phyloP scores from a whole-genome alignment of 2,113 vertebrate species.

The Oxyruncus cristatus region DNA sequence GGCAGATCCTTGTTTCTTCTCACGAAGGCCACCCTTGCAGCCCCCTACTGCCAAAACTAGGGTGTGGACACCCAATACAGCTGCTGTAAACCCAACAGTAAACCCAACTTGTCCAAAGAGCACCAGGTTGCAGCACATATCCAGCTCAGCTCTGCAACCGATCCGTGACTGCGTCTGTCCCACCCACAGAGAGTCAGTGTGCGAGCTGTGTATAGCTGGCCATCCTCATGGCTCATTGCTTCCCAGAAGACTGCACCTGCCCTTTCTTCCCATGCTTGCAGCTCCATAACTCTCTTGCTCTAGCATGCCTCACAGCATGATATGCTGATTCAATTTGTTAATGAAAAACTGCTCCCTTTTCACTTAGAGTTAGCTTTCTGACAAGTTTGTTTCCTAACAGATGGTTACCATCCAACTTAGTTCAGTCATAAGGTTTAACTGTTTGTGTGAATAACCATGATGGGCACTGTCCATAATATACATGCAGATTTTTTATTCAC shows the following conservation, averaged over 20 bases:
- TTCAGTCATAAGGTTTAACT: neutral
- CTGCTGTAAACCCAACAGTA: neutral
- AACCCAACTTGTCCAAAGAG: neutral
- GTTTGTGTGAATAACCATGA: neutral
- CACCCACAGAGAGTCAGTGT: fast-evolving
- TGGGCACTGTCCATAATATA: neutral
- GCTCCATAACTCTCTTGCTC: neutral
- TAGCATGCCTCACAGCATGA: neutral
- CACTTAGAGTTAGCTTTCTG: neutral
- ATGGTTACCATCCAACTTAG: neutral
- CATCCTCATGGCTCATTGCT: neutral
- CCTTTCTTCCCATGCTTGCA: neutral
- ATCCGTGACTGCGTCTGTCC: fast-evolving
- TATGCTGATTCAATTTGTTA: neutral
- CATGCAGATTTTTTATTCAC: neutral
- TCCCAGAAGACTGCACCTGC: neutral
- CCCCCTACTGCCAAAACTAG: neutral
- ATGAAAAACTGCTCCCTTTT: neutral
- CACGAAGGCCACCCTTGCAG: neutral
- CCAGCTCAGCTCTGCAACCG: neutral
- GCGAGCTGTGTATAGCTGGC: neutral
- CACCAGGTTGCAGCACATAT: fast-evolving
- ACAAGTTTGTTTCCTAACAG: neutral
- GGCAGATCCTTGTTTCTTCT: neutral
- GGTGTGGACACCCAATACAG: too few relatives aligned